Evolutionary conservation across 92 coral and sea anemone genomes (phyloP).

Genomic region (Plumapathes pennacea): DNA sequence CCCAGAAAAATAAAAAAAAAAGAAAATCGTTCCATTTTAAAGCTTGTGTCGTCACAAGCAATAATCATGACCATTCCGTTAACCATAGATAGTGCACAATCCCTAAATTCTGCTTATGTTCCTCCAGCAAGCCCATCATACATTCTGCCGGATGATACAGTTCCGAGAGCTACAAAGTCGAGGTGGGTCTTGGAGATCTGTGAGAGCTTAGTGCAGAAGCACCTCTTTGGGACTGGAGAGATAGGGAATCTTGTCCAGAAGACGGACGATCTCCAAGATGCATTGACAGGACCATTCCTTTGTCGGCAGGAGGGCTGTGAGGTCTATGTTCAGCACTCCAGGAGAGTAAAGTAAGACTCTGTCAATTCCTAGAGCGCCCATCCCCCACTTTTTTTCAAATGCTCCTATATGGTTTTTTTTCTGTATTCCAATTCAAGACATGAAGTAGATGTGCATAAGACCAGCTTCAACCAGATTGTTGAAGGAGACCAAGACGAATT

Average conservation of each 20-base stretch:
- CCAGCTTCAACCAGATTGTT: conserved; percentile 7
- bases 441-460: conserved; percentile 42
- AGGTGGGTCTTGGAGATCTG: conserved; percentile 42
- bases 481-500: conserved; percentile 36
- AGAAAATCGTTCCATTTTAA: too few relatives aligned
- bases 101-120: too few relatives aligned
- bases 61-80: too few relatives aligned
- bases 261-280: conserved; percentile 22
- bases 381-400: too few relatives aligned
- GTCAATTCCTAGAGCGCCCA: background rate
- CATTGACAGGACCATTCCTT: conserved; percentile 27
- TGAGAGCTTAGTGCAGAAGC: conserved; percentile 27
- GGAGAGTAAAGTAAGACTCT: conserved; percentile 41
- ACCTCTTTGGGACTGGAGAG: conserved; percentile 33
- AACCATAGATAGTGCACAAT: too few relatives aligned
- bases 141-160: conserved; percentile 17
- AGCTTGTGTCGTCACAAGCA: too few relatives aligned
- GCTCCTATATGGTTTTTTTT: background rate
- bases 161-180: conserved; percentile 8
- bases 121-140: conserved; percentile 1
- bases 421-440: conserved; percentile 17
- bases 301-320: conserved; percentile 40
- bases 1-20: too few relatives aligned
- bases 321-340: conserved; percentile 34
- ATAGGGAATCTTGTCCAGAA: conserved; percentile 15